Conservation (phyloP, 2,113 vertebrate species). For the Sporophila hypoxantha region DNA sequence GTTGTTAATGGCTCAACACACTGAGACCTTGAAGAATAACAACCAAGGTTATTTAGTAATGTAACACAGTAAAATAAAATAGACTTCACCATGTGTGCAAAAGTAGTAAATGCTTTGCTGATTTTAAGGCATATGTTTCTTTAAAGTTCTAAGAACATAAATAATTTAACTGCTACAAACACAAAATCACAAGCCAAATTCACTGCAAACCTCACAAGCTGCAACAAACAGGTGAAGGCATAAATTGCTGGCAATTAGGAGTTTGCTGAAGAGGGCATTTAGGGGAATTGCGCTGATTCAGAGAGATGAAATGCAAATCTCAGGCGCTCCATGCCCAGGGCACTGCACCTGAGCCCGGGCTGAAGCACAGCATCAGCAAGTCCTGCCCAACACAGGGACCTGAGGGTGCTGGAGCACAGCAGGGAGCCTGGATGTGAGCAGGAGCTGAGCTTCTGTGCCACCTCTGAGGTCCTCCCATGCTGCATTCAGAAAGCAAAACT, state of each 20-base stretch:
- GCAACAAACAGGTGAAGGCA: slow-evolving; percentile 56
- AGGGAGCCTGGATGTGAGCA: neutral
- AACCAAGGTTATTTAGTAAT: slow-evolving; percentile 65
- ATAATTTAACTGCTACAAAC: slow-evolving; percentile 37
- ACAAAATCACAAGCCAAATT: slow-evolving; percentile 38
- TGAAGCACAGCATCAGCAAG: slow-evolving; percentile 25
- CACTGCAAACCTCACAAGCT: slow-evolving; percentile 31
- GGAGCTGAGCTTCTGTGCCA: neutral
- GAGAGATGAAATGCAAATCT: slow-evolving; percentile 53
- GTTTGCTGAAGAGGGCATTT: slow-evolving; percentile 47
- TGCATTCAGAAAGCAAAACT: neutral
- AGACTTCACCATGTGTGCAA: slow-evolving; percentile 24
- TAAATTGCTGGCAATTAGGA: slow-evolving; percentile 66
- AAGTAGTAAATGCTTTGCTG: slow-evolving; percentile 28
- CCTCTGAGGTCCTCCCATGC: neutral
- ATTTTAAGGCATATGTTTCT: slow-evolving; percentile 51
- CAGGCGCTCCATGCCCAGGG: neutral
- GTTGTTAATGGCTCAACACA: slow-evolving; percentile 54
- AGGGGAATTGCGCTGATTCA: slow-evolving; percentile 51
- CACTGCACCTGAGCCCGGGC: slow-evolving; percentile 27
- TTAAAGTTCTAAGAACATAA: slow-evolving; percentile 42
- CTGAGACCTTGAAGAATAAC: slow-evolving; percentile 62
- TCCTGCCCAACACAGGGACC: neutral
- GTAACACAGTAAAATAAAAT: slow-evolving; percentile 35
- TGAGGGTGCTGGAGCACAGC: neutral